A percentile compares a stretch with the other conserved stretches of the same genome.
phyloP scores from a whole-genome alignment of 37 sponge, comb jelly and placozoan genomes.

The Haliclona indistincta region DNA sequence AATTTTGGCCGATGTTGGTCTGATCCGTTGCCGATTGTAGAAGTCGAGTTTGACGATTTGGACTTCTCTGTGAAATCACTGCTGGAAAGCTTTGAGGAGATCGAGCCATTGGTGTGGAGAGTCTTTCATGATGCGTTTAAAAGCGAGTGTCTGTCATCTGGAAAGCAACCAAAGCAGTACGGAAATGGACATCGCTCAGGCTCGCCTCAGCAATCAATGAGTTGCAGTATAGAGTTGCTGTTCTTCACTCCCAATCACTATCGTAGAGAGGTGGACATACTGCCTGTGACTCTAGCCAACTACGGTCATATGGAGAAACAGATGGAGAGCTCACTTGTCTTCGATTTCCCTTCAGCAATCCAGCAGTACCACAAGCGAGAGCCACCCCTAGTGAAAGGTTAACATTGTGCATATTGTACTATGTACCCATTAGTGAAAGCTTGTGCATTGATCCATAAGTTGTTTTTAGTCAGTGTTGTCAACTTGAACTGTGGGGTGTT shows the following conservation, averaged over 20 bases:
- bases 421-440: no score
- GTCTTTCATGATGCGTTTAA: not conserved
- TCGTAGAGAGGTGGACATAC: not conserved
- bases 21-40: not conserved
- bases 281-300: not conserved
- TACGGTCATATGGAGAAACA: not conserved
- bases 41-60: not conserved
- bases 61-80: not conserved
- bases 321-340: not conserved
- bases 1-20: not conserved
- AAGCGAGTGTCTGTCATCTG: not conserved
- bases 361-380: not conserved
- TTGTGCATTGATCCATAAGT: no score
- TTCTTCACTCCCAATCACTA: not conserved
- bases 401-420: no score
- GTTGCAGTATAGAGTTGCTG: not conserved
- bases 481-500: no score
- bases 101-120: not conserved
- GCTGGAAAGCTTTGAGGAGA: not conserved
- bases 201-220: no score
- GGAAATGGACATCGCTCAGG: not conserved
- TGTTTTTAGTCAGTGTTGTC: no score
- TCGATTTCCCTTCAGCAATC: slow-evolving; percentile 8
- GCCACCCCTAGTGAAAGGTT: no score
- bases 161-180: not conserved